A percentile compares a stretch with the other conserved stretches of the same genome.
Evolutionary conservation across 2,888 invertebrate genomes (phyloP).

Genomic region (Slavum lentiscoides): DNA sequence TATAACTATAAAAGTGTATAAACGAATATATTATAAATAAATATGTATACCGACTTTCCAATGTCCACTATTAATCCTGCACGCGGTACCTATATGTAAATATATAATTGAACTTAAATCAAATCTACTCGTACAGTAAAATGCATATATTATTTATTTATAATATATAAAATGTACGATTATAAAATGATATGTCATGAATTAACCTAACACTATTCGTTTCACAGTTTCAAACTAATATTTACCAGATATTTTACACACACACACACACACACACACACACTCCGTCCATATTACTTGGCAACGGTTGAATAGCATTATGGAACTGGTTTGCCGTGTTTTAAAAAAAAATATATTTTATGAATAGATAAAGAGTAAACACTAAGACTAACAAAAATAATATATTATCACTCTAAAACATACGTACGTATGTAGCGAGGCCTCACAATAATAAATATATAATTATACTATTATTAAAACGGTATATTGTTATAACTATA

Average conservation of each 20-base stretch:
- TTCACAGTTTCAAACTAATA: neutral
- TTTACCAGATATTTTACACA: conserved; percentile 25
- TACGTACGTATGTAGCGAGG: neutral
- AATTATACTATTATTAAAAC: conserved; percentile 37
- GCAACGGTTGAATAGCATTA: neutral
- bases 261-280: too few species aligned
- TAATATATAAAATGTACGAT: too few species aligned
- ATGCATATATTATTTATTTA: neutral
- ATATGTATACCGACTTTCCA: neutral
- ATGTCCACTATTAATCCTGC: neutral
- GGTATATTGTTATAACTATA: conserved; percentile 22
- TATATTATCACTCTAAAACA: neutral
- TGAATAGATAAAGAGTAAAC: conserved; percentile 3
- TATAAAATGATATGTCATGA: too few species aligned
- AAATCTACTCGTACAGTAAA: neutral
- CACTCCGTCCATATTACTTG: neutral
- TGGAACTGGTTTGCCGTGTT: conserved; percentile 27
- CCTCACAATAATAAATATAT: neutral
- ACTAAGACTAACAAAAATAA: neutral
- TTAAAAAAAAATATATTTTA: neutral
- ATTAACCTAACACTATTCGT: neutral
- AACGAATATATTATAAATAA: neutral
- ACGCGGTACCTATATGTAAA: too few species aligned
- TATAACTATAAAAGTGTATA: neutral
- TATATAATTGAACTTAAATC: neutral